Percentiles rank a stretch among this genome's conserved stretches.
These are phyloP conservation scores for Stichodactyla mertensii DNA, from an alignment of 64 coral and sea anemone genomes.

Conservation along the genomic window DNA sequence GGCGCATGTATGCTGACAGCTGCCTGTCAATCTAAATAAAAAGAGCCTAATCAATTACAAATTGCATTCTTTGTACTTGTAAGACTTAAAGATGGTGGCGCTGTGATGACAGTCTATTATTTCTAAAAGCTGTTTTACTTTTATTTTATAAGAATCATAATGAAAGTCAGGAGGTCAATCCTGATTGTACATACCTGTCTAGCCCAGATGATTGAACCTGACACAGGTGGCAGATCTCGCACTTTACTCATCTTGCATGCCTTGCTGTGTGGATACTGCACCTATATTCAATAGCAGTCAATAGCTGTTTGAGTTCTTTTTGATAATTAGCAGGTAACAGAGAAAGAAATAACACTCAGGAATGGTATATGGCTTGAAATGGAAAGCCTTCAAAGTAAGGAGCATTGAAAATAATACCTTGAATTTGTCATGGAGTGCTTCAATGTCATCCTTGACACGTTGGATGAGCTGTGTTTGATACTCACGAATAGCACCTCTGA, in stretches of 20 bases:
- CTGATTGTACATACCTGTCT: conserved; percentile 51
- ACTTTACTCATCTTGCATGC: conserved; percentile 99
- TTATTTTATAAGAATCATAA: too few species aligned
- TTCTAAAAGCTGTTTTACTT: too few species aligned
- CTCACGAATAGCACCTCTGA: conserved; percentile 93
- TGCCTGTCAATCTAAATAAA: conserved; percentile 76
- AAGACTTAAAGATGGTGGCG: neutral
- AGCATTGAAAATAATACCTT: conserved; percentile 47
- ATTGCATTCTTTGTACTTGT: neutral
- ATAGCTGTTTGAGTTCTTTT: neutral
- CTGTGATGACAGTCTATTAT: neutral
- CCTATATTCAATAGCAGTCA: conserved; percentile 29
- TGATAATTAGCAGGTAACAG: too few species aligned
- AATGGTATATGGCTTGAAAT: neutral
- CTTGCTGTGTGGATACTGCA: conserved; percentile 96
- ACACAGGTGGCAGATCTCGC: conserved; percentile 87
- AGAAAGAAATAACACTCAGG: too few species aligned
- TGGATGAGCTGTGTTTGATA: conserved; percentile 99
- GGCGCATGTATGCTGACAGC: conserved; percentile 87
- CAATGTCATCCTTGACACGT: conserved; percentile 98
- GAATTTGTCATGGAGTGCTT: conserved; percentile 92
- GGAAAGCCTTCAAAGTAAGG: neutral
- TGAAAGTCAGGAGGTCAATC: too few species aligned
- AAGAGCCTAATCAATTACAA: neutral
- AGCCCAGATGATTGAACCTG: conserved; percentile 98